Conservation (phyloP, 2,113 vertebrate species). For the Eleginops maclovinus region DNA sequence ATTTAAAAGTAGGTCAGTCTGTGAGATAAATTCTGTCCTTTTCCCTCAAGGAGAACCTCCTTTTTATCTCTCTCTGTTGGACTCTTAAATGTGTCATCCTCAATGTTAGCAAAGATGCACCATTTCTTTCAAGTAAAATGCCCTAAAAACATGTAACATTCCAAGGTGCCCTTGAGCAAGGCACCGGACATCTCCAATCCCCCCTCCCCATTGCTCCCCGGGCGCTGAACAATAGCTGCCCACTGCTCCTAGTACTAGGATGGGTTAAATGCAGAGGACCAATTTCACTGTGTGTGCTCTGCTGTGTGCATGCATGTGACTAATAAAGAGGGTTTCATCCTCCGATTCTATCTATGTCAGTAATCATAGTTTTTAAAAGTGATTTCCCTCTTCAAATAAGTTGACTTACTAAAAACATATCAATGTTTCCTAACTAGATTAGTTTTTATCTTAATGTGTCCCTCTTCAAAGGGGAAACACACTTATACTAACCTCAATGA, state of each 20-base stretch:
- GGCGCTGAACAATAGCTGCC: too few species aligned
- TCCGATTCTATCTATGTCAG: too few species aligned
- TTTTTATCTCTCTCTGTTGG: conserved; percentile 52
- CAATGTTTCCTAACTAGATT: neutral
- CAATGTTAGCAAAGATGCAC: neutral
- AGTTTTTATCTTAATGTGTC: conserved; percentile 13
- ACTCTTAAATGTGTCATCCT: conserved; percentile 53
- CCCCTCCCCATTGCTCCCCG: too few species aligned
- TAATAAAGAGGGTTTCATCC: too few species aligned
- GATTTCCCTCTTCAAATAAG: neutral
- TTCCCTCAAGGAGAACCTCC: conserved; percentile 65
- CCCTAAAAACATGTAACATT: neutral
- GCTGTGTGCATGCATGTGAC: too few species aligned
- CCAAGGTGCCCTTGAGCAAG: too few species aligned
- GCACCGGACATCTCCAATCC: too few species aligned
- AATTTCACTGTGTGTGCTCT: too few species aligned
- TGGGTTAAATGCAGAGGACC: too few species aligned
- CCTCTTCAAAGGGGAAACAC: neutral
- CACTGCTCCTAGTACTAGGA: too few species aligned
- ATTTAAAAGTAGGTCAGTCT: conserved; percentile 70
- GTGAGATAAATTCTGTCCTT: conserved; percentile 48
- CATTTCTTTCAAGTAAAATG: neutral
- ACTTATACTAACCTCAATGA: neutral
- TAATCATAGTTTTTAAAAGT: neutral
- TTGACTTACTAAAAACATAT: neutral